A percentile compares a stretch with the other conserved stretches of the same genome.
Evolutionary conservation across 2,888 invertebrate genomes (phyloP).

Genomic region (Parelbella ahira): DNA sequence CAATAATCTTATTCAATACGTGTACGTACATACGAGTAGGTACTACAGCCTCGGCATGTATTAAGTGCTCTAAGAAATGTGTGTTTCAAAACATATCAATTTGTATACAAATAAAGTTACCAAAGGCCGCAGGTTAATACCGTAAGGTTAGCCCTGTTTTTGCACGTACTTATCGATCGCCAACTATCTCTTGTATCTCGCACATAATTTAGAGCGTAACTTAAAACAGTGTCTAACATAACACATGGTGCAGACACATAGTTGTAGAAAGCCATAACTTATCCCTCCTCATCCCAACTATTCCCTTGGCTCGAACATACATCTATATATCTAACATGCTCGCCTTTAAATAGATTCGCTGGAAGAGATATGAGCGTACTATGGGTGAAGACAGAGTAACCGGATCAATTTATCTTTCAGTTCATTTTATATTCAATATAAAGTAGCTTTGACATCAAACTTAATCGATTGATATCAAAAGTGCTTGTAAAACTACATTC

Average conservation of each 20-base stretch:
- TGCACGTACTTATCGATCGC: constrained; percentile 22
- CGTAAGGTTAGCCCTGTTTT: constrained; percentile 2
- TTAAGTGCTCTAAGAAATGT: too few species aligned
- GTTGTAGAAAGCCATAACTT: constrained; percentile 77
- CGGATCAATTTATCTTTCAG: too few species aligned
- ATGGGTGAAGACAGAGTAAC: not conserved
- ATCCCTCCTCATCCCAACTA: constrained; percentile 75
- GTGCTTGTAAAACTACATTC: too few species aligned
- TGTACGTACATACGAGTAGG: too few species aligned
- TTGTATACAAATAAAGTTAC: too few species aligned
- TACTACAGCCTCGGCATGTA: too few species aligned
- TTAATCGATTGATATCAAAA: too few species aligned
- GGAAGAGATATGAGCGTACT: constrained; percentile 36
- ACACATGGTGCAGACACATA: constrained; percentile 75
- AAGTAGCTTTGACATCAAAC: too few species aligned
- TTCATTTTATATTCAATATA: too few species aligned
- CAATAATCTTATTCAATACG: too few species aligned
- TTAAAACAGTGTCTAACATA: constrained; percentile 68
- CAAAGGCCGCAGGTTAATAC: too few species aligned
- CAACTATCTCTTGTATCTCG: constrained; percentile 24
- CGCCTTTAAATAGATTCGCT: constrained; percentile 36
- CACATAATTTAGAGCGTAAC: constrained; percentile 51
- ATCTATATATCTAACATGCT: constrained; percentile 57
- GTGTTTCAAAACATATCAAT: too few species aligned
- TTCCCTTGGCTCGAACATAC: constrained; percentile 70